Base-by-base conservation (phyloP, 2,888 invertebrate genomes). In the Polymixis lichenea region DNA sequence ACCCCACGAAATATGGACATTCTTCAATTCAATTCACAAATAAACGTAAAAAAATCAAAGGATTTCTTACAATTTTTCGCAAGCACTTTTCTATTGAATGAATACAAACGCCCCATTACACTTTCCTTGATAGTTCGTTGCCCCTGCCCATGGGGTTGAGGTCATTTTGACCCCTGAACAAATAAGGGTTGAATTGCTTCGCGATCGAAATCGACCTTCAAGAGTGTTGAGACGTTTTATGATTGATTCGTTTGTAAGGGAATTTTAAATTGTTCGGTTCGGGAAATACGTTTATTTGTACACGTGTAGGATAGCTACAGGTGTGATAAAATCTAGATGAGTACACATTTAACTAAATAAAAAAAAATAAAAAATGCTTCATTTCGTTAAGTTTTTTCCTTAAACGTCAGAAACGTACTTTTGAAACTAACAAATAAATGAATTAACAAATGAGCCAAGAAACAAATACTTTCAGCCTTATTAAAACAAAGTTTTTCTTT, bases 111-210 rank as follows among this genome's bases (percentile, higher is more conserved):
- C 69, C 69, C 55, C 61, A 17, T 55, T 15, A 62, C 64, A 85
- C 51, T 66, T 69, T 32, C 15, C 61, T 71, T 49, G 71, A 15
- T 51, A 74, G 82, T 77, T 81, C 77, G 17, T 73, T 77, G 74
- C 55, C 28, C 82, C 22, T 25, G 53, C 19, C 55, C 43, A 74
- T 62, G 62, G 65, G 55, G 78, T 72, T 76, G 61, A 67, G 83
- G 86, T 70, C 55, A 66, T 43, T 77, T 55, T 28, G 72, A 84
- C 56, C 85, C 68, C 55, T 49, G 25, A 68, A 62, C 74, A 74
- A 82, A 82, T 77, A 82, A 75, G 75, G 83, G 78, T 75, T 65
- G 58, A 76, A 82, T 75, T 73, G 65, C 32, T 76, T 75, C 43
- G 46, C 38, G 19, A 74, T 53, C 19, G 32, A 65, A 58, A 53